Evolutionary conservation across 2,888 invertebrate genomes (phyloP), one percentile per base, ranked within the genome.

Genomic region (Thecophora atra): DNA sequence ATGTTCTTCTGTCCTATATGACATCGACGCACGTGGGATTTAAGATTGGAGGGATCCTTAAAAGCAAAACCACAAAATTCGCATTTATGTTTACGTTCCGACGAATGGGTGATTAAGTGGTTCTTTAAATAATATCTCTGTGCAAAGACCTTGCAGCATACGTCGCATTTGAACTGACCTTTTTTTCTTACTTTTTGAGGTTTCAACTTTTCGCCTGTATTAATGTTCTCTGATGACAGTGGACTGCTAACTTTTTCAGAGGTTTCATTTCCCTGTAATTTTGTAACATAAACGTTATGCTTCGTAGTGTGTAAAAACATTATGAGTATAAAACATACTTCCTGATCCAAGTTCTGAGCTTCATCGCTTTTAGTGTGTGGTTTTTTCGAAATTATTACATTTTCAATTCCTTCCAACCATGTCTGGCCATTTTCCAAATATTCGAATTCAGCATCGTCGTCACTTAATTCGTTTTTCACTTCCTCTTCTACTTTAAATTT

Each of bases 61-160:
- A 64, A 64, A 17, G 64, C 44, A 47, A 44, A 19, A 15, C 64
- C 64, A 44, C 64, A 64, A 44, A 21, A 42, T 24, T 19, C 8
- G 17, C 64, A 64, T 24, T 47, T 42, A 44, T 64, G 24, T 6
- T 64, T 44, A 8, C 64, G 64, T 44, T 64, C 62, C 6, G 68
- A 68, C 6, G 71, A 73, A 62, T 74, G 74, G 0, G 54, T 71
- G 7, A 1, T n/a, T 2, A 42, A 6, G 24, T 70, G 70, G 17
- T 13, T n/a, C 30, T n/a, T 37, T n/a, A 70, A 28, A 6, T 13
- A 52, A 15, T n/a, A 5, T n/a, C 21, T n/a, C n/a, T 11, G 17
- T 19, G 11, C 8, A 51, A 60, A 69, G 13, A 44, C 30, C 28
- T 60, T 69, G 2, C 42, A 19, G 28, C 69, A 69, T 21, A 47